Evolutionary conservation across 2,888 invertebrate genomes (phyloP).

Genomic region (Oxycera nigricornis): DNA sequence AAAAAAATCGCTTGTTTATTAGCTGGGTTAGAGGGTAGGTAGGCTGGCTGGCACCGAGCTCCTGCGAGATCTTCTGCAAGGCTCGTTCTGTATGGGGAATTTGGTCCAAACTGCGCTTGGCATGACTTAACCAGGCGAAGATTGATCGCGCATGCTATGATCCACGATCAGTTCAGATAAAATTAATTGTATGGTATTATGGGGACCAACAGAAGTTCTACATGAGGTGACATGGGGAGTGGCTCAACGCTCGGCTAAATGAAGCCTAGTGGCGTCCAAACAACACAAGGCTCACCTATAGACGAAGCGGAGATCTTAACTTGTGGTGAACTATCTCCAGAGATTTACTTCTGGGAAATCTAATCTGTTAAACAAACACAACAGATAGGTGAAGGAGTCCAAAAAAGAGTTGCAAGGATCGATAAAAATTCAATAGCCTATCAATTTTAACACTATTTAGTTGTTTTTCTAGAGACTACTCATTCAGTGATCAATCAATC

Average conservation of each 20-base stretch:
- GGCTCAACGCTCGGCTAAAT: conserved; percentile 29
- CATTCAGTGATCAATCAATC: too few species aligned
- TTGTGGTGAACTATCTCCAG: not conserved
- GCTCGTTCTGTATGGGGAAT: conserved; percentile 10
- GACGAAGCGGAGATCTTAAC: conserved; percentile 36
- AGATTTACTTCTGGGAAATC: conserved; percentile 37
- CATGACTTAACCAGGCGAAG: conserved; percentile 31
- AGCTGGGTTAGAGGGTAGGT: too few species aligned
- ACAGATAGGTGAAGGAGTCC: not conserved
- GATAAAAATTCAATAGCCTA: not conserved
- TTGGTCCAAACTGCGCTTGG: not conserved
- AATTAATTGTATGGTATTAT: conserved; percentile 46
- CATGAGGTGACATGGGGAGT: conserved; percentile 46
- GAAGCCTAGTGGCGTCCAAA: conserved; percentile 18
- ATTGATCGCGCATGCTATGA: conserved; percentile 40
- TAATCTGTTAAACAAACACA: conserved; percentile 23
- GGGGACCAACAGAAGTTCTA: conserved; percentile 45
- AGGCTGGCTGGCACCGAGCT: too few species aligned
- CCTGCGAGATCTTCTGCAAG: not conserved
- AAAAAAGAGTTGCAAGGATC: not conserved
- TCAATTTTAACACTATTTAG: too few species aligned
- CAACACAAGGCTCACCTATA: conserved; percentile 18
- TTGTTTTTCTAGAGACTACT: too few species aligned
- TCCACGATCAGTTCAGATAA: conserved; percentile 44
- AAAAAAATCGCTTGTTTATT: not conserved